phyloP scores from a whole-genome alignment of 2,113 vertebrate genomes.

The Toxostoma redivivum region DNA sequence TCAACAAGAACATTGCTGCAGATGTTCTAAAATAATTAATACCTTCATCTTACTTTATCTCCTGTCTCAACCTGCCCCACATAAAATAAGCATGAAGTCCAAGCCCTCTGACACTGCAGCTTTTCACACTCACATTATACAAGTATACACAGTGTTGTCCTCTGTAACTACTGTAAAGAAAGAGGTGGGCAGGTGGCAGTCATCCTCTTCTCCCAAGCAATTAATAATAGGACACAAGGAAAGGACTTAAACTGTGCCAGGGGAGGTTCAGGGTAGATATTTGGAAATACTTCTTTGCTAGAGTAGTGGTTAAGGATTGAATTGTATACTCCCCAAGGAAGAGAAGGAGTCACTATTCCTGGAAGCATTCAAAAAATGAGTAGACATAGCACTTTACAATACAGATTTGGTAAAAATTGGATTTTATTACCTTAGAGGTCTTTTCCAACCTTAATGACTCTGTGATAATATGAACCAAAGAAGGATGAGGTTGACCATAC shows the following conservation, averaged over 20 bases:
- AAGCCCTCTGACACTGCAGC: rapidly evolving
- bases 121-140: background rate
- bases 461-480: background rate
- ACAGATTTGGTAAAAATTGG: rapidly evolving
- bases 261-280: background rate
- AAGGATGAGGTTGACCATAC: background rate
- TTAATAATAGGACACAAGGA: background rate
- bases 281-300: background rate
- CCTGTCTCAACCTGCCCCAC: background rate
- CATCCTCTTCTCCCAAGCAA: background rate
- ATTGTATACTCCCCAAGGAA: background rate
- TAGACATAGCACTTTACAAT: background rate
- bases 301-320: background rate
- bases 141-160: background rate
- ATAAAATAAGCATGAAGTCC: background rate
- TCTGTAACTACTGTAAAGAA: background rate
- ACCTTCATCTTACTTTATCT: background rate
- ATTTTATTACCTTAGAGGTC: background rate
- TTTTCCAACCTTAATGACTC: background rate
- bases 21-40: background rate
- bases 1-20: background rate
- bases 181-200: background rate
- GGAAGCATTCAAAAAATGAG: background rate
- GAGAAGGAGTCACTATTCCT: background rate
- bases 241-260: background rate